Evolutionary conservation across 2,888 invertebrate species (phyloP).

Genomic region (Aspidapion aeneum): DNA sequence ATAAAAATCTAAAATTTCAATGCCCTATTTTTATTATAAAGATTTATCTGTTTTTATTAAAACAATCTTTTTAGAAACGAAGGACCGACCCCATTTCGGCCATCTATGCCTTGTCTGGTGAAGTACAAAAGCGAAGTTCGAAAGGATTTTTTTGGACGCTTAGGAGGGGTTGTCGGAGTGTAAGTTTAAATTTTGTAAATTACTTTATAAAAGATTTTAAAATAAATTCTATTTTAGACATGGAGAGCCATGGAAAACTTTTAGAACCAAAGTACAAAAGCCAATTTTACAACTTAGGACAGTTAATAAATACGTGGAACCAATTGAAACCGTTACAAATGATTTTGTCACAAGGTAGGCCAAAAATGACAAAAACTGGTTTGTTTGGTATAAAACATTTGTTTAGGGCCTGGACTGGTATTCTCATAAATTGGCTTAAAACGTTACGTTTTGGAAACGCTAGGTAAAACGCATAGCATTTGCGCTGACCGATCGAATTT

Average conservation of each 20-base stretch:
- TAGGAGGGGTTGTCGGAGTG: slow-evolving; percentile 72
- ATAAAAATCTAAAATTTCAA: too few relatives aligned
- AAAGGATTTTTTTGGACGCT: slow-evolving; percentile 64
- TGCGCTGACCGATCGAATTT: too few relatives aligned
- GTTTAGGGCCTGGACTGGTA: too few relatives aligned
- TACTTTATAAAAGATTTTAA: background rate
- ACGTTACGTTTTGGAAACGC: too few relatives aligned
- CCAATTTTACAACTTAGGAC: slow-evolving; percentile 72
- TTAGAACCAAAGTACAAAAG: slow-evolving; percentile 73
- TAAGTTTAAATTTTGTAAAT: slow-evolving; percentile 46
- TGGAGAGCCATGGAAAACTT: slow-evolving; percentile 77
- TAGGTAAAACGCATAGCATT: too few relatives aligned
- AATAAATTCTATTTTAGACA: slow-evolving; percentile 66
- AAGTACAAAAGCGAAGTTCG: slow-evolving; percentile 68
- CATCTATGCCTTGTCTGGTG: slow-evolving; percentile 72
- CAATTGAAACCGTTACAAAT: slow-evolving; percentile 66
- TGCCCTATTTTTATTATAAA: too few relatives aligned
- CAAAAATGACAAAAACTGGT: too few relatives aligned
- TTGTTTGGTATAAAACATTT: too few relatives aligned
- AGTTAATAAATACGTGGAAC: slow-evolving; percentile 66
- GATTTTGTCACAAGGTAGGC: slow-evolving; percentile 64
- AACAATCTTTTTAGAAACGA: slow-evolving; percentile 58
- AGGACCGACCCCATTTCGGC: slow-evolving; percentile 64
- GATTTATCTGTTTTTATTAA: too few relatives aligned
- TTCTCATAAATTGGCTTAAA: too few relatives aligned